These are phyloP conservation scores for Gymnothorax reevesii DNA, from an alignment of 2,797 vertebrate genomes.

Conservation along the genomic window DNA sequence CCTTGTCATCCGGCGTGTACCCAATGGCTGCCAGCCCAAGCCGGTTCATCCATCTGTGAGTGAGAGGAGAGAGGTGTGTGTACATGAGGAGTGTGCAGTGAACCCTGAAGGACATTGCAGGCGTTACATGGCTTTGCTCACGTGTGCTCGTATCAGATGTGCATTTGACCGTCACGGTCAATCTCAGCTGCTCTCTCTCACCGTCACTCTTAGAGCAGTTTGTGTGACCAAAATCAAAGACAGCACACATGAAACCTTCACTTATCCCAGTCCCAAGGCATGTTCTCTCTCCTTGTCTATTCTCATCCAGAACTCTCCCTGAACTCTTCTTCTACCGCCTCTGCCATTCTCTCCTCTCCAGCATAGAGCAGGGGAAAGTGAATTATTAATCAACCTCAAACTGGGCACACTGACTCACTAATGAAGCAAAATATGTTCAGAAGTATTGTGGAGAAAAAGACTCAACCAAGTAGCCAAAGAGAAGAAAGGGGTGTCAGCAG, in stretches of 20 bases:
- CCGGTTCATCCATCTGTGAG: conserved; percentile 84
- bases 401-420: neutral
- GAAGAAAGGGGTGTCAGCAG: neutral
- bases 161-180: neutral
- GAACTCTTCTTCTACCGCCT: neutral
- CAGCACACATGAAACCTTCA: neutral
- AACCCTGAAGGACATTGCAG: neutral
- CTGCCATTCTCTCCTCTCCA: neutral
- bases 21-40: conserved; percentile 83
- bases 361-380: neutral
- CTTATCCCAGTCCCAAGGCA: neutral
- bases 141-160: neutral
- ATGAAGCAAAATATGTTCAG: neutral
- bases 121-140: neutral
- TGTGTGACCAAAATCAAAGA: neutral
- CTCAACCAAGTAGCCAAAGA: neutral
- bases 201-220: neutral
- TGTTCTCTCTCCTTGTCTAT: neutral
- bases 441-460: neutral
- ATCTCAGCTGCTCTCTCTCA: neutral
- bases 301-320: neutral
- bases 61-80: conserved; percentile 1
- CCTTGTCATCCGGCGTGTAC: conserved; percentile 87
- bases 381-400: conserved; percentile 10
- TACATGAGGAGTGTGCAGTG: neutral